Evolutionary conservation across 92 coral and sea anemone species (phyloP), one percentile per base, ranked within the genome.

Genomic region (Muricea muricata): DNA sequence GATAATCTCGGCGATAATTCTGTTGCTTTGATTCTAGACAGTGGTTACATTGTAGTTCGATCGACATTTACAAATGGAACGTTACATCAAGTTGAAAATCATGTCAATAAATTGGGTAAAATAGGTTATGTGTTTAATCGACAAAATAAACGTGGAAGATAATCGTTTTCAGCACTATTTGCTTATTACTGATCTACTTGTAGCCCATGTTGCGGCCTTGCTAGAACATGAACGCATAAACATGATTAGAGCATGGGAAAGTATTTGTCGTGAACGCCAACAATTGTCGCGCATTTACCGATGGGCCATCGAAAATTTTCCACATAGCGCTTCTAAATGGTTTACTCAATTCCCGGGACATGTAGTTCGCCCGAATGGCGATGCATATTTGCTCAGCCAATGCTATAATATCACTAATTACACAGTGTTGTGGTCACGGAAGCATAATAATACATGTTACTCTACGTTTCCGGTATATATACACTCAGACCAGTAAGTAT

Each of bases 191-290:
- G 37, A 39, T 40, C 14, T 45, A 6, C n/a, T 45, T 6, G 46
- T 41, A 6, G 31, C 78, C 11, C 78, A 72, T 33, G 5, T 72
- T 1, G 78, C 21, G 1, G 78, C 78, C 4, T 46, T 40, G 10
- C 39, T 72, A 10, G 78, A 72, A 72, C 54, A 72, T 45, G 57
- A 72, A 72, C 57, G 78, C 7, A 18, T 20, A 1, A 72, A 72
- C 37, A 72, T 35, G 56, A 72, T 72, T 4, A 20, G 20, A 4
- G 2, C 55, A 3, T 72, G 78, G 78, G 29, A 35, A 23, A 41
- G 2, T 21, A 35, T 35, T 20, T 40, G 78, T 40, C 56, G 54
- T 1, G n/a, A 50, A 10, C 58, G 23, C n/a, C 58, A 50, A 50
- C 58, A 50, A 10, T 1, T 50, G 23, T 50, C 58, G 23, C 58